Conservation (phyloP, 2,888 invertebrate species). For the Tenthredo distinguenda region DNA sequence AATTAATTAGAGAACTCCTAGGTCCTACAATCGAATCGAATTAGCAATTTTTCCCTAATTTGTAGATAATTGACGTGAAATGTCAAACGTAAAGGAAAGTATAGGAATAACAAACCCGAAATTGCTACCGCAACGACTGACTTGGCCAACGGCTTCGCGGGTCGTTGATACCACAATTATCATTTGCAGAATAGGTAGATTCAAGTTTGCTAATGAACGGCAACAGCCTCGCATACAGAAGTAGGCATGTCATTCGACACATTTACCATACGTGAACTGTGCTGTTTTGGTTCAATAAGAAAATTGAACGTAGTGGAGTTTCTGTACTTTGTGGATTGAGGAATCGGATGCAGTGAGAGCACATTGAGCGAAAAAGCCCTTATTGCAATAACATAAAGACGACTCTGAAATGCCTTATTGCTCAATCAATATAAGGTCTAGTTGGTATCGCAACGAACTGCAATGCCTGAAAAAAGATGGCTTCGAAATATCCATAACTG, state of each 20-base stretch:
- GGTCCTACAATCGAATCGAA: not conserved
- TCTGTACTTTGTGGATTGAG: too few relatives aligned
- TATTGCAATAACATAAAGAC: not conserved
- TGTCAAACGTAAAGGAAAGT: not conserved
- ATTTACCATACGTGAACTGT: not conserved
- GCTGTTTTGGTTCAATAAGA: not conserved
- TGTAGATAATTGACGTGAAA: not conserved
- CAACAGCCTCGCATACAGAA: not conserved
- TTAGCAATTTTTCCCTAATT: not conserved
- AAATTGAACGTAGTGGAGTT: not conserved
- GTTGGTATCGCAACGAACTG: not conserved
- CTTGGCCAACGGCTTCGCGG: not conserved
- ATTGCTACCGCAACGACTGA: not conserved
- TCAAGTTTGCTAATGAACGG: not conserved
- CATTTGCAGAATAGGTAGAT: not conserved
- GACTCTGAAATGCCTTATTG: too few relatives aligned
- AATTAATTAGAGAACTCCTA: not conserved
- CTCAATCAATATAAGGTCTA: not conserved
- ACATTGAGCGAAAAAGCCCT: not conserved
- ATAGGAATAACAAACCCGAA: not conserved
- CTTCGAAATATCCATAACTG: not conserved
- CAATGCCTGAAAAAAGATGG: not conserved
- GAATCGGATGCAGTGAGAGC: not conserved
- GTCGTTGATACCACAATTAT: not conserved
- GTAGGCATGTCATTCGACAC: not conserved